These are phyloP conservation scores for Glomeris marginata DNA, from an alignment of 2,888 invertebrate genomes.

Conservation along the genomic window DNA sequence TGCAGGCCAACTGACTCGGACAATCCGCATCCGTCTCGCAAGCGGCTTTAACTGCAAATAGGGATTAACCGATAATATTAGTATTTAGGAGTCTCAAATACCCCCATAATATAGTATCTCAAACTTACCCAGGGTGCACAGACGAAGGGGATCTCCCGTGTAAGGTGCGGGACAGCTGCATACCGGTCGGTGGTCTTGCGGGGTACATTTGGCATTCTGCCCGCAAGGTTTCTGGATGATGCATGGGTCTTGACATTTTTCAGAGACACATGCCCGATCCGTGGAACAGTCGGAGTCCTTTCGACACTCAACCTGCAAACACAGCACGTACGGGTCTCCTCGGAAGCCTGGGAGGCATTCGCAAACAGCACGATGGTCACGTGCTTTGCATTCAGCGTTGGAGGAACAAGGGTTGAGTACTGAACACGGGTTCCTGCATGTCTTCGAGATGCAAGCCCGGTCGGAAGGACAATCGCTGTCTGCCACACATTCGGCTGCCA, in stretches of 20 bases:
- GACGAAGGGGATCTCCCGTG: conserved; percentile 21
- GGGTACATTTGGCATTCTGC: conserved; percentile 52
- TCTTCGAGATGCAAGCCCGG: conserved; percentile 33
- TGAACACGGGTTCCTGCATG: conserved; percentile 67
- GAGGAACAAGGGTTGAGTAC: conserved; percentile 51
- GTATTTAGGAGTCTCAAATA: neutral
- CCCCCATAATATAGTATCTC: neutral
- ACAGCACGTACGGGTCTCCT: conserved; percentile 45
- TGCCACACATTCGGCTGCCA: conserved; percentile 27
- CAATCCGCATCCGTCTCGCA: conserved; percentile 74
- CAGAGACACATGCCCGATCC: conserved; percentile 39
- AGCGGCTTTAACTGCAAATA: conserved; percentile 31
- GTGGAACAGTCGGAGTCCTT: conserved; percentile 20
- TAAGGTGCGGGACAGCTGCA: conserved; percentile 46
- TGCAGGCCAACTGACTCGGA: conserved; percentile 69
- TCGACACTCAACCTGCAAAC: conserved; percentile 13
- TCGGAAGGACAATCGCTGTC: conserved; percentile 21
- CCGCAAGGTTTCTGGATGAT: conserved; percentile 23
- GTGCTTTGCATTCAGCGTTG: conserved; percentile 46
- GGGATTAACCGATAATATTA: neutral
- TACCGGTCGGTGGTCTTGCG: conserved; percentile 30
- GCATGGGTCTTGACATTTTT: conserved; percentile 57
- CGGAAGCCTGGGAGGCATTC: conserved; percentile 56
- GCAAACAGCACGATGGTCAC: conserved; percentile 47
- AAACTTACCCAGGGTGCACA: conserved; percentile 14